Evolutionary conservation across 2,888 invertebrate species (phyloP).

Genomic region (Eilema depressum): DNA sequence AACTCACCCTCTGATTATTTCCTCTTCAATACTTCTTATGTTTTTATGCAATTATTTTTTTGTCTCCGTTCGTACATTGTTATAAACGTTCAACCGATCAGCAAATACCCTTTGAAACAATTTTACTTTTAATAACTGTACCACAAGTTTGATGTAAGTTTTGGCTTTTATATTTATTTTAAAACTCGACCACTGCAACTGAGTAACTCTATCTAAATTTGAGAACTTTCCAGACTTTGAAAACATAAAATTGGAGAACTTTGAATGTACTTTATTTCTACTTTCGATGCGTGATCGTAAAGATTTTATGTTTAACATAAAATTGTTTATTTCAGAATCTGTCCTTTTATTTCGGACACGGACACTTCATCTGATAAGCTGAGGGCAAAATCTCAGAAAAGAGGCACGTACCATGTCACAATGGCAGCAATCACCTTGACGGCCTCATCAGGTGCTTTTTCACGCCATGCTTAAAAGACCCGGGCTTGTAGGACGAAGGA

Average conservation of each 20-base stretch:
- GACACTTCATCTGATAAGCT: no score
- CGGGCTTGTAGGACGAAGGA: no score
- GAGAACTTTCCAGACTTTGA: constrained; percentile 13
- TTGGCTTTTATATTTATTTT: constrained; percentile 7
- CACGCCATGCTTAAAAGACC: no score
- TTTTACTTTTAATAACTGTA: constrained; percentile 19
- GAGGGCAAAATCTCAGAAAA: no score
- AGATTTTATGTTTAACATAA: not conserved
- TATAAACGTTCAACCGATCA: constrained; percentile 21
- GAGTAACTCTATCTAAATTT: constrained; percentile 8
- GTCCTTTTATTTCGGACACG: no score
- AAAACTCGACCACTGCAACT: not conserved
- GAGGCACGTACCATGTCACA: no score
- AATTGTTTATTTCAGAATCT: not conserved
- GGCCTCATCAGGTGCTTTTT: no score
- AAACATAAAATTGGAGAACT: constrained; percentile 10
- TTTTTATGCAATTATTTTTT: constrained; percentile 47
- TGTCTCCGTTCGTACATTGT: constrained; percentile 26
- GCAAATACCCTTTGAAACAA: constrained; percentile 27
- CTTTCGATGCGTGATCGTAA: not conserved
- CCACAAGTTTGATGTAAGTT: constrained; percentile 1
- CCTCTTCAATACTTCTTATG: constrained; percentile 55
- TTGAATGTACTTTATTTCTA: not conserved
- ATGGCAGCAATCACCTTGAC: no score
- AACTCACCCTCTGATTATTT: constrained; percentile 61